Percentiles rank a stretch among this genome's conserved stretches.
These are phyloP conservation scores for Hyles euphorbiae DNA, from an alignment of 1,140 invertebrate species.

Conservation along the genomic window DNA sequence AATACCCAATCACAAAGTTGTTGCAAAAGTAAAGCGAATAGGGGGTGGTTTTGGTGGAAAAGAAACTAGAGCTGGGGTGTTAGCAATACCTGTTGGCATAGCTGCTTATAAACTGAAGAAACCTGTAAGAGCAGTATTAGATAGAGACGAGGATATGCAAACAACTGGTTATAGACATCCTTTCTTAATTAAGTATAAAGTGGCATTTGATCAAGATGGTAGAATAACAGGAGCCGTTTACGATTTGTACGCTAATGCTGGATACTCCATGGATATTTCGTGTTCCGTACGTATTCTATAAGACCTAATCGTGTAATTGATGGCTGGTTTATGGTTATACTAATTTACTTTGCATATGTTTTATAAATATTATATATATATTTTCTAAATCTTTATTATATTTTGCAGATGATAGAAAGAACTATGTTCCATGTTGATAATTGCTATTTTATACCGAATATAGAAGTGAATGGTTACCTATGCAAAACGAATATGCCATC, in stretches of 20 bases:
- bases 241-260: conserved; percentile 82
- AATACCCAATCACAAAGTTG: conserved; percentile 81
- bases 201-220: conserved; percentile 81
- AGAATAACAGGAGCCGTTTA: conserved; percentile 78
- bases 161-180: conserved; percentile 86
- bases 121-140: conserved; percentile 85
- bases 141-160: conserved; percentile 91
- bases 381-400: background rate
- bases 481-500: conserved; percentile 85
- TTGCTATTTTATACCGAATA: conserved; percentile 78
- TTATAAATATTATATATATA: background rate
- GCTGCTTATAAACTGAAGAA: conserved; percentile 78
- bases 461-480: conserved; percentile 74
- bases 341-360: background rate
- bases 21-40: conserved; percentile 83
- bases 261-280: conserved; percentile 83
- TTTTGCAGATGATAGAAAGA: conserved; percentile 78
- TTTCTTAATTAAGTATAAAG: conserved; percentile 85
- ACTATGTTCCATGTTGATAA: conserved; percentile 80
- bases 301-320: background rate
- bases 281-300: conserved; percentile 72
- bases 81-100: conserved; percentile 76
- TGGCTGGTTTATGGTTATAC: background rate
- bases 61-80: conserved; percentile 78
- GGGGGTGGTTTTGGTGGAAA: conserved; percentile 93